A percentile compares a stretch with the other conserved stretches of the same genome.
Evolutionary conservation across 1,140 invertebrate species (phyloP).

Genomic region (Danaus plexippus): DNA sequence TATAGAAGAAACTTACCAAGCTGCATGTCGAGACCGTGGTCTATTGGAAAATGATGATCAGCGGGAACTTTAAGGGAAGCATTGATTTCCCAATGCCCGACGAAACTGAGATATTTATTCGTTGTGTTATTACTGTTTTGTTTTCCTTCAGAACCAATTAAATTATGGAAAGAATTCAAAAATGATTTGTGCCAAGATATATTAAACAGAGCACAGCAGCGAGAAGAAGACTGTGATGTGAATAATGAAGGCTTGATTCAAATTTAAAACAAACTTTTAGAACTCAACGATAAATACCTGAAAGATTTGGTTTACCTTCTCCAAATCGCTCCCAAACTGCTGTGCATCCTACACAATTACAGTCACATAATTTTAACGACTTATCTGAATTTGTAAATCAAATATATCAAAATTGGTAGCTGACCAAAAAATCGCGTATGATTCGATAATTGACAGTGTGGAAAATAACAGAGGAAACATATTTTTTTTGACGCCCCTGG

Average conservation of each 20-base stretch:
- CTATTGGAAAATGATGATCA: too few relatives aligned
- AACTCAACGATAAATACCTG: constrained; percentile 5
- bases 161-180: constrained; percentile 16
- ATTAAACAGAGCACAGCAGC: constrained; percentile 27
- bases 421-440: too few relatives aligned
- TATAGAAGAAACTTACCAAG: too few relatives aligned
- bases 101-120: too few relatives aligned
- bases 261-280: constrained; percentile 22
- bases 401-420: constrained; percentile 26
- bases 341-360: background rate
- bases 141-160: too few relatives aligned
- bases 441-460: background rate
- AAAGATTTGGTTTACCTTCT: constrained; percentile 18
- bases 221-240: constrained; percentile 26
- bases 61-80: too few relatives aligned
- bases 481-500: constrained; percentile 26
- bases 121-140: too few relatives aligned
- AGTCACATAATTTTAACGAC: constrained; percentile 21
- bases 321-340: constrained; percentile 16
- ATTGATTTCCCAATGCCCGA: too few relatives aligned
- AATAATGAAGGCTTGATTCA: constrained; percentile 27
- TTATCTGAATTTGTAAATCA: constrained; percentile 25
- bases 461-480: constrained; percentile 1
- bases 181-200: constrained; percentile 27
- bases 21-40: too few relatives aligned